A percentile compares a stretch with the other conserved stretches of the same genome.
Evolutionary conservation across 2,888 invertebrate genomes (phyloP).

Genomic region (Orthonychiurus folsomi): DNA sequence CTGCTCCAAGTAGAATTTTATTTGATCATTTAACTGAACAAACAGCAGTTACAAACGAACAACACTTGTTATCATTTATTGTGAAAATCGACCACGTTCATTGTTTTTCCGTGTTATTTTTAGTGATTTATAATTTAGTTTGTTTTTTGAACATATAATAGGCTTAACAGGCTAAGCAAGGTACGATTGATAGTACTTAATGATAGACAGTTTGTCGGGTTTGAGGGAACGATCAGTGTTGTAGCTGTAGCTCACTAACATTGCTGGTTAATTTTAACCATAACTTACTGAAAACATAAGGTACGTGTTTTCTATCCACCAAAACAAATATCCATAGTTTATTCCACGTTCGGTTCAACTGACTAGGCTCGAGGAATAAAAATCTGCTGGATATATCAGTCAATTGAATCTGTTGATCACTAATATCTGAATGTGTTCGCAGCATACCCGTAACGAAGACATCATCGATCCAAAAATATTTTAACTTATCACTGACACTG

Average conservation of each 20-base stretch:
- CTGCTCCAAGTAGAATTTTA: too few species aligned
- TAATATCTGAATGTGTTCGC: neutral
- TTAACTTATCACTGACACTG: neutral
- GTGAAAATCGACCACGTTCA: neutral
- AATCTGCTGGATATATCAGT: neutral
- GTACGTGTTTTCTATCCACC: neutral
- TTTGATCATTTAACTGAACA: too few species aligned
- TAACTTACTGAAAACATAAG: neutral
- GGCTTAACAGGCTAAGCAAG: neutral
- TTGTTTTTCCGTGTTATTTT: too few species aligned
- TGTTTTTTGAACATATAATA: too few species aligned
- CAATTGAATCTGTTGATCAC: neutral
- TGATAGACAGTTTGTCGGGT: neutral
- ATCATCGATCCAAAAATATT: slow-evolving; percentile 7
- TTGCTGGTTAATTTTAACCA: neutral
- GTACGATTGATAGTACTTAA: neutral
- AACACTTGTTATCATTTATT: too few species aligned
- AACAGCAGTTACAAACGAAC: too few species aligned
- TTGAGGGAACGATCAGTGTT: too few species aligned
- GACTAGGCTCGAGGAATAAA: neutral
- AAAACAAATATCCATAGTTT: neutral
- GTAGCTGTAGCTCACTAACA: too few species aligned
- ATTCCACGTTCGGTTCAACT: neutral
- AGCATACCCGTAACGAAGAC: slow-evolving; percentile 4
- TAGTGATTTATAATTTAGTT: too few species aligned